Percentiles rank a stretch among this genome's conserved stretches.
phyloP scores from a whole-genome alignment of 2,113 vertebrate genomes.

The Pomatorhinus ruficollis region DNA sequence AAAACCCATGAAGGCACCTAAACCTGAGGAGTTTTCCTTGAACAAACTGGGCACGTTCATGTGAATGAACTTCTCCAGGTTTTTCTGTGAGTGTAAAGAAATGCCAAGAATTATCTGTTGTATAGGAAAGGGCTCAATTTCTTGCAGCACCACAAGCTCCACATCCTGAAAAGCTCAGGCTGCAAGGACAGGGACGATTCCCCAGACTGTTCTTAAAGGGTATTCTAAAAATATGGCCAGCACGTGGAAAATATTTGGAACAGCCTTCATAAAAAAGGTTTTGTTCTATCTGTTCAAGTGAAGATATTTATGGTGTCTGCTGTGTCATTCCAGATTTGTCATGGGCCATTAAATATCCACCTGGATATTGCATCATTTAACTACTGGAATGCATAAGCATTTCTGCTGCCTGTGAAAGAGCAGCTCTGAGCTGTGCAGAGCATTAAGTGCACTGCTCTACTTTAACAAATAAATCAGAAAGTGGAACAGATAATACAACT shows the following conservation, averaged over 20 bases:
- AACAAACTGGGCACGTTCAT: background rate
- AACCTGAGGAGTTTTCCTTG: background rate
- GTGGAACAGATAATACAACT: conserved; percentile 44
- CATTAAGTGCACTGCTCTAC: background rate
- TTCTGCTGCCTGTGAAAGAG: conserved; percentile 52
- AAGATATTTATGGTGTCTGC: conserved; percentile 69
- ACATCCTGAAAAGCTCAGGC: background rate
- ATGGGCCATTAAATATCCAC: conserved; percentile 71
- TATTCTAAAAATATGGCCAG: conserved; percentile 52
- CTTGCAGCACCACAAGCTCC: background rate
- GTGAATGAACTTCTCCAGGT: background rate
- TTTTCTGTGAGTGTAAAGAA: background rate
- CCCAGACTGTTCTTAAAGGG: background rate
- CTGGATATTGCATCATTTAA: conserved; percentile 73
- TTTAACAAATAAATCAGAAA: conserved; percentile 61
- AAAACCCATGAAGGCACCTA: background rate
- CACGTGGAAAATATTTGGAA: conserved; percentile 53
- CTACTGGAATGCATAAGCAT: conserved; percentile 71
- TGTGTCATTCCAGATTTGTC: conserved; percentile 67
- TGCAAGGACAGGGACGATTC: background rate
- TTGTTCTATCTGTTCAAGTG: conserved; percentile 56
- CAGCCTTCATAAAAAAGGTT: conserved; percentile 56
- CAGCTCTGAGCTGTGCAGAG: conserved; percentile 25
- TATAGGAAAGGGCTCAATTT: background rate
- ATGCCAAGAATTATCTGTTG: background rate